These are phyloP conservation scores for Eulithis prunata DNA, from an alignment of 2,888 invertebrate genomes.

Conservation along the genomic window DNA sequence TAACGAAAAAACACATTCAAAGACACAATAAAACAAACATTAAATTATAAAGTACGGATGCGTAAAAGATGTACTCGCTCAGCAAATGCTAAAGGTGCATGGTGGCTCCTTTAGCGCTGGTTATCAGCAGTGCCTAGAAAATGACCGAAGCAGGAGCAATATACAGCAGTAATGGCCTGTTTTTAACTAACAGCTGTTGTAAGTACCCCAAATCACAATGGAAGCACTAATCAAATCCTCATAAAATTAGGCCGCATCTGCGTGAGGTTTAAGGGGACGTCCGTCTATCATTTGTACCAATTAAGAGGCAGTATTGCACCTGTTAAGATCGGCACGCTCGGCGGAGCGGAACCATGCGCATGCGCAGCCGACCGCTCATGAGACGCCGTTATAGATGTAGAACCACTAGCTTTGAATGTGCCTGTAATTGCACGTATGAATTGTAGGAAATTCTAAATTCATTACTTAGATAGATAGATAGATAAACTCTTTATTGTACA, in stretches of 20 bases:
- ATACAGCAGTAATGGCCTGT: too few relatives aligned
- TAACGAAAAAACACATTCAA: too few relatives aligned
- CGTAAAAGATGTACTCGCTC: too few relatives aligned
- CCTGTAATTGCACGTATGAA: conserved; percentile 27
- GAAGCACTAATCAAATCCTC: conserved; percentile 8
- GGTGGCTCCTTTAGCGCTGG: too few relatives aligned
- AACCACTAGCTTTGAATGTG: conserved; percentile 24
- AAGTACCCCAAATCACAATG: neutral
- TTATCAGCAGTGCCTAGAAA: too few relatives aligned
- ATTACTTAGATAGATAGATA: neutral
- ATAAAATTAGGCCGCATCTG: conserved; percentile 31
- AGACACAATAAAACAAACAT: too few relatives aligned
- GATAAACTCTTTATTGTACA: too few relatives aligned
- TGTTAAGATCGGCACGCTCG: conserved; percentile 59
- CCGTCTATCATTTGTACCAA: conserved; percentile 37
- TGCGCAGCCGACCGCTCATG: conserved; percentile 53
- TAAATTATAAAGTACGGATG: too few relatives aligned
- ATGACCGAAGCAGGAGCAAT: too few relatives aligned
- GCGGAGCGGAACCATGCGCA: conserved; percentile 57
- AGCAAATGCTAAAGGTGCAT: too few relatives aligned
- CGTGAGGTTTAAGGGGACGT: conserved; percentile 37
- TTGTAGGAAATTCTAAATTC: conserved; percentile 5
- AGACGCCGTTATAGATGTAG: conserved; percentile 47
- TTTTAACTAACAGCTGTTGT: too few relatives aligned
- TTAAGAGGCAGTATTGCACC: conserved; percentile 63